Evolutionary conservation across 2,888 invertebrate species (phyloP).

Genomic region (Drosophila austrosaltans): DNA sequence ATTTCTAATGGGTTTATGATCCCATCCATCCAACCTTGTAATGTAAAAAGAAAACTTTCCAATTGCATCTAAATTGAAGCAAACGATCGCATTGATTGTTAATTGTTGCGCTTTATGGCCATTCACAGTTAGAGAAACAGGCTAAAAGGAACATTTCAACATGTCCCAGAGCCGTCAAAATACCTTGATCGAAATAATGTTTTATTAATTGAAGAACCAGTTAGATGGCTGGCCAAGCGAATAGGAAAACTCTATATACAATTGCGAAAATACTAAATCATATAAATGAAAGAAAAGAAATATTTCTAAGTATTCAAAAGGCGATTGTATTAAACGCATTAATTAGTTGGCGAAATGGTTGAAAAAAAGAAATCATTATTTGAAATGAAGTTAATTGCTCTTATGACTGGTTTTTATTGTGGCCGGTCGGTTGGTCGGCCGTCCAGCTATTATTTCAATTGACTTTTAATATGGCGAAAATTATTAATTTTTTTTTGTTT

Average conservation of each 20-base stretch:
- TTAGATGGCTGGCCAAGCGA: slow-evolving; percentile 16
- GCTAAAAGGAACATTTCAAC: slow-evolving; percentile 46
- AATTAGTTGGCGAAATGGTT: slow-evolving; percentile 55
- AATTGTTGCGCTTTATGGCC: slow-evolving; percentile 51
- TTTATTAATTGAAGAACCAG: slow-evolving; percentile 2
- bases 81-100: slow-evolving; percentile 52
- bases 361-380: slow-evolving; percentile 58
- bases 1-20: slow-evolving; percentile 23
- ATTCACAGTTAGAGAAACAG: slow-evolving; percentile 31
- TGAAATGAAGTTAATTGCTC: slow-evolving; percentile 59
- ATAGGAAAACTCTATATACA: slow-evolving; percentile 23
- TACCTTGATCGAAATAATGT: background rate
- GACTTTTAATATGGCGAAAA: slow-evolving; percentile 46
- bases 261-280: background rate
- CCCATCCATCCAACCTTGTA: slow-evolving; percentile 23
- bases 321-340: slow-evolving; percentile 55
- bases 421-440: slow-evolving; percentile 28
- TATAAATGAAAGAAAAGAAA: slow-evolving; percentile 25
- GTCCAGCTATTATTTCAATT: slow-evolving; percentile 64
- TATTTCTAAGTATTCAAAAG: slow-evolving; percentile 36
- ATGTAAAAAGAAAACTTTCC: slow-evolving; percentile 64
- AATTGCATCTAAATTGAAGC: slow-evolving; percentile 65
- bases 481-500: slow-evolving; percentile 29
- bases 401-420: slow-evolving; percentile 39
- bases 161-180: slow-evolving; percentile 47